Evolutionary conservation across 2,113 vertebrate genomes (phyloP), one percentile per base, ranked within the genome.

Genomic region (Silurus glanis): DNA sequence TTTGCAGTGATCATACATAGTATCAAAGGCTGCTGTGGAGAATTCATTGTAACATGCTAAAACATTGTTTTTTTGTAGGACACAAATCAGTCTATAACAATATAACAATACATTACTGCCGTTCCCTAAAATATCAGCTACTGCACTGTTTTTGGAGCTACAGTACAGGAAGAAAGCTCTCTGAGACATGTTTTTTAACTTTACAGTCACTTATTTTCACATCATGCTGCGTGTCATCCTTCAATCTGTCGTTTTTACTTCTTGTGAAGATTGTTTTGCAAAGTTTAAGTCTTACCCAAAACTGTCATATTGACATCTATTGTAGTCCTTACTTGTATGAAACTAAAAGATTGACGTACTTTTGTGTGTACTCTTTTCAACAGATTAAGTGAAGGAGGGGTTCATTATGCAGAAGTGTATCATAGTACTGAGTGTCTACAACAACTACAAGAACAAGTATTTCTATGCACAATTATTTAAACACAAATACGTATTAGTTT

Each of bases 161-260:
- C 53, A 58, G n/a, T 58, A 16, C 76, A 17, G 53, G 1, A 37
- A 19, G 4, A 58, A 80, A 80, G 76, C 8, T 9, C 76, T 79
- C 58, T 10, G 14, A 58, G 25, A 7, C 78, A 80, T 7, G 7
- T 19, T 80, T 71, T 59, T 80, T 25, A 59, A 37, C 28, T 80
- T 80, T 6, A 21, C 28, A 6, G 8, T 59, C 45, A 45, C 25
- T 80, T 19, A 59, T 80, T 59, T 80, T 28, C 56, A 80, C 56
- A 61, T 80, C 78, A 80, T 59, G 78, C 78, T 59, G 55, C 78
- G 37, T 61, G 78, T 80, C 78, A 61, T 80, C 5, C 56, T 59
- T 58, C 16, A 80, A 56, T 59, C 78, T 80, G 78, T 80, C 56
- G 59, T 80, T 80, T 80, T 37, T 80, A 16, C 14, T 37, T 59